Percentiles rank a stretch among this genome's conserved stretches.
phyloP scores from a whole-genome alignment of 2,113 vertebrate species.

The Ploceus nigricollis region DNA sequence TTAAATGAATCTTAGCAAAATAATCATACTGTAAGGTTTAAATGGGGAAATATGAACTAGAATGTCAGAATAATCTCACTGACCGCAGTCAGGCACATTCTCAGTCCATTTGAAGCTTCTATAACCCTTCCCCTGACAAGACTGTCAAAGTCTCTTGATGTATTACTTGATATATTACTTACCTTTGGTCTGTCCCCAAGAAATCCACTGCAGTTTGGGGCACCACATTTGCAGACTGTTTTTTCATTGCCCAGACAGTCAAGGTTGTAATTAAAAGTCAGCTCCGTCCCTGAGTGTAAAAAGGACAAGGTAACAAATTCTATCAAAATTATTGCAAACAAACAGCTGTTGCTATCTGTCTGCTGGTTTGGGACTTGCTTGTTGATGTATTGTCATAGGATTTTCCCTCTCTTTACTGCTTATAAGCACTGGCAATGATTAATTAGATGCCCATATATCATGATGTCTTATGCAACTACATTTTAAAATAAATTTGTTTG shows the following conservation, averaged over 20 bases:
- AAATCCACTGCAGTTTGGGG: conserved; percentile 97
- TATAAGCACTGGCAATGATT: not conserved
- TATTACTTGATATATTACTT: conserved; percentile 40
- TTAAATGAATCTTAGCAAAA: not conserved
- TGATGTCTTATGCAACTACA: not conserved
- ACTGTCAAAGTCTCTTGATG: not conserved
- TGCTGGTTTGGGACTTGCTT: not conserved
- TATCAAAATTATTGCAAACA: not conserved
- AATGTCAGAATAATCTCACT: not conserved
- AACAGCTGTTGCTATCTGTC: not conserved
- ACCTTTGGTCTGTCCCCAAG: conserved; percentile 96
- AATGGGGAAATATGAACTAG: not conserved
- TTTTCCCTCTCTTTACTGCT: not conserved
- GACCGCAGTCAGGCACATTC: not conserved
- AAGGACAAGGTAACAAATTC: not conserved
- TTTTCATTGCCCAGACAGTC: conserved; percentile 98
- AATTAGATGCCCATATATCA: not conserved
- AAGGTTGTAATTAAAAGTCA: conserved; percentile 98
- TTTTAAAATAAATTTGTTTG: not conserved
- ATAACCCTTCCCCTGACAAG: not conserved
- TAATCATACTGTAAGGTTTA: not conserved
- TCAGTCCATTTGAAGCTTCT: not conserved
- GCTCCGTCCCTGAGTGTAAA: conserved; percentile 82
- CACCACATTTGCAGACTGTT: conserved; percentile 91
- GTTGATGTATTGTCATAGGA: not conserved